These are phyloP conservation scores for Halocaridina rubra DNA, from an alignment of 2,888 invertebrate species.

Conservation along the genomic window DNA sequence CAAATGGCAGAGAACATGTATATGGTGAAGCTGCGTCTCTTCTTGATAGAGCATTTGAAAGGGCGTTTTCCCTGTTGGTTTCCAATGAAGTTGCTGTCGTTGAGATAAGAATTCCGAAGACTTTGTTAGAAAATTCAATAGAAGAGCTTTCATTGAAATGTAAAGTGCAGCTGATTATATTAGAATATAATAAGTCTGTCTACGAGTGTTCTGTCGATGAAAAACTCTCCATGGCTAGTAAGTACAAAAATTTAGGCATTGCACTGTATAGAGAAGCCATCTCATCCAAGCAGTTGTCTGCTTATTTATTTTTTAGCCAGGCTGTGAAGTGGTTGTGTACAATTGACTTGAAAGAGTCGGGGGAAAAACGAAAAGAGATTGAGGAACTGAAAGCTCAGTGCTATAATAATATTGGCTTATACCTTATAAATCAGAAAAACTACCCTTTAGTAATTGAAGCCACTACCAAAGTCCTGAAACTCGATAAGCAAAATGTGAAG, in stretches of 20 bases:
- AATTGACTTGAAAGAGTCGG: conserved; percentile 6
- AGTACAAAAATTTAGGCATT: conserved; percentile 31
- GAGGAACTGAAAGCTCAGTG: conserved; percentile 21
- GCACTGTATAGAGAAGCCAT: conserved; percentile 13
- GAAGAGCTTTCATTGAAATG: background rate
- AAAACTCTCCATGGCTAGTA: conserved; percentile 1
- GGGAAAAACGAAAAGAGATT: background rate
- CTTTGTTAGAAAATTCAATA: background rate
- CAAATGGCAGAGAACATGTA: background rate
- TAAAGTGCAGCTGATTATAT: background rate
- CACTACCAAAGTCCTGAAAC: background rate
- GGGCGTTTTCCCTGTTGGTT: conserved; percentile 19
- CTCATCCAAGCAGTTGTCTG: background rate
- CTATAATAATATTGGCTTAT: conserved; percentile 35
- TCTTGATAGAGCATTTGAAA: conserved; percentile 21
- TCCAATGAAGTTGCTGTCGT: conserved; percentile 19
- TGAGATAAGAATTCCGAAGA: background rate
- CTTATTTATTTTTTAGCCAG: conserved; percentile 24
- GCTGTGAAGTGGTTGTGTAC: conserved; percentile 36
- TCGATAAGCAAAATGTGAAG: conserved; percentile 26
- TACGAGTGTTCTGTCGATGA: conserved; percentile 12
- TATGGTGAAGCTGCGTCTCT: conserved; percentile 25
- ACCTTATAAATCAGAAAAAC: background rate
- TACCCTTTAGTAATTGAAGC: conserved; percentile 11
- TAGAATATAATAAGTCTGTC: conserved; percentile 3